phyloP scores from a whole-genome alignment of 2,888 invertebrate genomes.

The Stenurella melanura region DNA sequence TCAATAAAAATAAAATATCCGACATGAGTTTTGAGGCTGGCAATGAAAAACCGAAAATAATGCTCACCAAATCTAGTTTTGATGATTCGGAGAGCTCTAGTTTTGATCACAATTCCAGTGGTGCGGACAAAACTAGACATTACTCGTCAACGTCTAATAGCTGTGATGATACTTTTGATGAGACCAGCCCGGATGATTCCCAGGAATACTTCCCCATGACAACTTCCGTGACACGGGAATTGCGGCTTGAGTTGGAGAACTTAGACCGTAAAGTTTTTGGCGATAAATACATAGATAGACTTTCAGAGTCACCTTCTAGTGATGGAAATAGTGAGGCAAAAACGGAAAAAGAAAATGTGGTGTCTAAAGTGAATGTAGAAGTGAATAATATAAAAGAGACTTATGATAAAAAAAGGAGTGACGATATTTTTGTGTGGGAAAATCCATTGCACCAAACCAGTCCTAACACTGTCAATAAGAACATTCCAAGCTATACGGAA shows the following conservation, averaged over 20 bases:
- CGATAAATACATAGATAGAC: constrained; percentile 69
- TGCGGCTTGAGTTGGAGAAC: constrained; percentile 88
- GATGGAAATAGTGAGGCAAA: constrained; percentile 58
- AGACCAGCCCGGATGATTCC: constrained; percentile 86
- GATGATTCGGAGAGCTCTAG: constrained; percentile 75
- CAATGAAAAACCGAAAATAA: constrained; percentile 72
- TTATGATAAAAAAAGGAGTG: constrained; percentile 73
- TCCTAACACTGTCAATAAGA: constrained; percentile 69
- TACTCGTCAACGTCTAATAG: constrained; percentile 65
- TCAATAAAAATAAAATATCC: constrained; percentile 76
- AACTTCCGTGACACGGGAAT: constrained; percentile 89
- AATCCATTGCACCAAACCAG: constrained; percentile 81
- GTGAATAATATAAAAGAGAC: constrained; percentile 53
- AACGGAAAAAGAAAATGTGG: constrained; percentile 50
- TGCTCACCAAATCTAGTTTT: constrained; percentile 73
- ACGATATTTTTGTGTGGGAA: constrained; percentile 87
- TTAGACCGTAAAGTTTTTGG: constrained; percentile 90
- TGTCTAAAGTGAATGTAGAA: constrained; percentile 46
- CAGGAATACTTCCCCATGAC: constrained; percentile 92
- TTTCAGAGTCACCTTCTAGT: constrained; percentile 64
- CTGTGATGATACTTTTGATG: constrained; percentile 74
- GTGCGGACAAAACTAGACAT: constrained; percentile 63
- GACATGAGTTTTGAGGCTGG: constrained; percentile 47
- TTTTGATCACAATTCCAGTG: constrained; percentile 60
- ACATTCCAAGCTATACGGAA: constrained; percentile 74